Evolutionary conservation across 2,888 invertebrate genomes (phyloP).

Genomic region (Philereme transversata): DNA sequence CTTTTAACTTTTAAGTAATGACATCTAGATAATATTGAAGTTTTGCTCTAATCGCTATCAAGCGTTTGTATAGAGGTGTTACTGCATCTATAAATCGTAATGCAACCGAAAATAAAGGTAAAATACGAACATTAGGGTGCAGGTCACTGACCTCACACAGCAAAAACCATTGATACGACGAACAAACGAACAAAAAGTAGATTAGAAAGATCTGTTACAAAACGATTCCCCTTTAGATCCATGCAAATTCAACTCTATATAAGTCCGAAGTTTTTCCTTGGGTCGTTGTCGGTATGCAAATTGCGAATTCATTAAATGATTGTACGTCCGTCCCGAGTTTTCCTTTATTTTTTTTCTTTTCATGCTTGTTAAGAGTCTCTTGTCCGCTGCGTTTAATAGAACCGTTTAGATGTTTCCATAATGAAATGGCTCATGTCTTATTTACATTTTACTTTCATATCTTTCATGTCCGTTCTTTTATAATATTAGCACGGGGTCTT

Average conservation of each 20-base stretch:
- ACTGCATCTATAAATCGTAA: no score
- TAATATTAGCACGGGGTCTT: conserved; percentile 26
- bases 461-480: conserved; percentile 30
- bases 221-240: conserved; percentile 25
- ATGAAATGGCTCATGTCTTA: conserved; percentile 41
- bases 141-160: no score
- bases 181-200: conserved; percentile 1
- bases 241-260: conserved; percentile 47
- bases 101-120: no score
- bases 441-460: conserved; percentile 30
- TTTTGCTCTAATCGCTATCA: no score
- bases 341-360: conserved; percentile 55
- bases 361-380: conserved; percentile 67
- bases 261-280: conserved; percentile 56
- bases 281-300: conserved; percentile 75
- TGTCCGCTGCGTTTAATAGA: conserved; percentile 58
- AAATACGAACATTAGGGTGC: no score
- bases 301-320: conserved; percentile 80
- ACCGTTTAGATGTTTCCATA: conserved; percentile 54
- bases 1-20: not conserved
- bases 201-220: conserved; percentile 23
- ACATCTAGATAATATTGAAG: no score
- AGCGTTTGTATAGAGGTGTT: no score
- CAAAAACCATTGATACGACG: no score
- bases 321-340: conserved; percentile 67